Percentiles rank a stretch among this genome's conserved stretches.
Conservation (phyloP, 2,113 vertebrate genomes). For the Petromus typicus region DNA sequence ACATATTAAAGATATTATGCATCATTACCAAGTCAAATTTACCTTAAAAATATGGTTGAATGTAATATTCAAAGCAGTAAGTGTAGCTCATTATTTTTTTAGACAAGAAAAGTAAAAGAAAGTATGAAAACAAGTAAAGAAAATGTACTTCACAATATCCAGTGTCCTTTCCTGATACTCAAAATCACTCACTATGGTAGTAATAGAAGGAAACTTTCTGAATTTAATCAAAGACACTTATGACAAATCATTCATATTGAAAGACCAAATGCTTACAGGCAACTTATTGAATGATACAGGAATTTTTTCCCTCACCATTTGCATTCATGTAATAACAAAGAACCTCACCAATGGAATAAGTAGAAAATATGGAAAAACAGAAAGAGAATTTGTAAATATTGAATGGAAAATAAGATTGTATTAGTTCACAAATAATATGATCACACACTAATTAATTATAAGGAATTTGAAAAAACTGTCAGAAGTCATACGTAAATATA, state of each 20-base stretch:
- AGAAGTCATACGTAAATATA: background rate
- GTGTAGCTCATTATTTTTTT: background rate
- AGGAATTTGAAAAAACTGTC: background rate
- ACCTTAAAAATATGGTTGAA: constrained; percentile 22
- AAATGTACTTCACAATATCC: background rate
- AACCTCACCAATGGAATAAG: background rate
- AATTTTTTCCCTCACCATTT: background rate
- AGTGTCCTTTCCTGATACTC: background rate
- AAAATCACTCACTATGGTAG: background rate
- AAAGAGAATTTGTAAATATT: background rate
- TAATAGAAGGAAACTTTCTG: background rate
- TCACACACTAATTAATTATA: background rate
- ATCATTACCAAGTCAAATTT: background rate
- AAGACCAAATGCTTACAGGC: background rate
- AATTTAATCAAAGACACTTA: background rate
- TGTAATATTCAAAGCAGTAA: background rate
- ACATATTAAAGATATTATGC: background rate
- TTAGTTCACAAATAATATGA: constrained; percentile 13
- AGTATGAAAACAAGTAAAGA: background rate
- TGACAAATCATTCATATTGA: background rate
- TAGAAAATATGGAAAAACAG: background rate
- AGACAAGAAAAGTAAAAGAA: background rate
- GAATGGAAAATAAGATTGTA: background rate
- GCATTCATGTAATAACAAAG: background rate
- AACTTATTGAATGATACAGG: background rate